Percentiles rank a stretch among this genome's conserved stretches.
Conservation (phyloP, 2,113 vertebrate species). For the Panthera leo region DNA sequence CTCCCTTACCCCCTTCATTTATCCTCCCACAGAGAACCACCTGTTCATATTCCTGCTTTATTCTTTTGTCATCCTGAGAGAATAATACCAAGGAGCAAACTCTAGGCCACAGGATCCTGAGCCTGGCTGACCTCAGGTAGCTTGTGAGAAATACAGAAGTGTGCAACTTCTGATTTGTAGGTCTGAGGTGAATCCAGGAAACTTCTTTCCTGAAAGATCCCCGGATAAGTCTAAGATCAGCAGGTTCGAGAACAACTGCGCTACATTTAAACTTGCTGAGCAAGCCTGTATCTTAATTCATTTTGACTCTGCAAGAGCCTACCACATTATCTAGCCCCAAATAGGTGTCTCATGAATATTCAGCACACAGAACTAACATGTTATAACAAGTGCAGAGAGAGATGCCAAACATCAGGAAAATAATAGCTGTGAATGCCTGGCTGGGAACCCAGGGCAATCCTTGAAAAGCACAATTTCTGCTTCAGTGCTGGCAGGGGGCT, state of each 20-base stretch:
- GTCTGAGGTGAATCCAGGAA: not conserved
- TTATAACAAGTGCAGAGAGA: not conserved
- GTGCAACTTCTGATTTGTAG: not conserved
- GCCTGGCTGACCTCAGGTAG: not conserved
- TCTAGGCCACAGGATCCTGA: not conserved
- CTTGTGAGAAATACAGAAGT: not conserved
- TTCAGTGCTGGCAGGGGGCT: constrained; percentile 18
- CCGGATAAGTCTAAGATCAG: not conserved
- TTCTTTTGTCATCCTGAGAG: not conserved
- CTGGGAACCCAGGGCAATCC: not conserved
- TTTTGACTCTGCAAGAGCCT: not conserved
- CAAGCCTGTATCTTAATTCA: not conserved
- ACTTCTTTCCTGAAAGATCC: not conserved
- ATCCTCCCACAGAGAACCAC: not conserved
- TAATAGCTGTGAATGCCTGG: not conserved
- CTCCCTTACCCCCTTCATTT: not conserved
- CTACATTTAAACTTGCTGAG: not conserved
- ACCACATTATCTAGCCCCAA: not conserved
- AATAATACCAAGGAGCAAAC: not conserved
- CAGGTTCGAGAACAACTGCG: not conserved
- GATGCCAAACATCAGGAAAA: not conserved
- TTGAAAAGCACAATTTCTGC: constrained; percentile 35
- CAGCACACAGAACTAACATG: not conserved
- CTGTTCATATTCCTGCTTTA: not conserved
- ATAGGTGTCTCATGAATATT: not conserved